phyloP scores from a whole-genome alignment of 1,140 invertebrate species.

The Acyrthosiphon pisum region DNA sequence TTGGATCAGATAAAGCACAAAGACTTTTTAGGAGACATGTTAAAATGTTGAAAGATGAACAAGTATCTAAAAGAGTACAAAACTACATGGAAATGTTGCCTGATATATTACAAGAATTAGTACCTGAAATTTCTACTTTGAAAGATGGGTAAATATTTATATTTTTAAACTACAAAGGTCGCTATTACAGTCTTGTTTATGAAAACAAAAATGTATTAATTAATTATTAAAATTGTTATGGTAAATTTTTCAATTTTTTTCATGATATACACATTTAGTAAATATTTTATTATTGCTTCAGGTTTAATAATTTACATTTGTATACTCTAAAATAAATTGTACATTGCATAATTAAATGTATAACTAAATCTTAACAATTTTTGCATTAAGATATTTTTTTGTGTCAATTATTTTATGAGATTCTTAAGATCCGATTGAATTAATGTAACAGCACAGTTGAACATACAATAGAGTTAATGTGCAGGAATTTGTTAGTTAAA shows the following conservation, averaged over 20 bases:
- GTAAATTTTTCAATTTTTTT: too few relatives aligned
- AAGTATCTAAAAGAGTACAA: constrained; percentile 80
- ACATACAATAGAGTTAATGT: too few relatives aligned
- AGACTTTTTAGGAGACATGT: constrained; percentile 82
- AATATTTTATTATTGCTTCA: too few relatives aligned
- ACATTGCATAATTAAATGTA: too few relatives aligned
- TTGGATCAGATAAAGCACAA: constrained; percentile 85
- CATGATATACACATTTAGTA: too few relatives aligned
- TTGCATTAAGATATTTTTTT: not conserved
- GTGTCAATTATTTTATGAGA: too few relatives aligned
- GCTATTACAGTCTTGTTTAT: not conserved
- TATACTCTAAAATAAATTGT: too few relatives aligned
- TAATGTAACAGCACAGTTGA: not conserved
- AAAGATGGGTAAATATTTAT: constrained; percentile 70
- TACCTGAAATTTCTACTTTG: constrained; percentile 80
- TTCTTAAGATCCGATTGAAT: not conserved
- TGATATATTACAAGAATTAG: constrained; percentile 79
- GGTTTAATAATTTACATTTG: too few relatives aligned
- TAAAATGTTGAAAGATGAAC: constrained; percentile 85
- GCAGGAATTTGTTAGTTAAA: too few relatives aligned
- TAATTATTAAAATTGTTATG: not conserved
- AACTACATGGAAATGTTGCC: constrained; percentile 83
- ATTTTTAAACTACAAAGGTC: not conserved
- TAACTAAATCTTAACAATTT: too few relatives aligned
- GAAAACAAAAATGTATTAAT: not conserved